Evolutionary conservation across 1,140 invertebrate genomes (phyloP).

Genomic region (Meloidogyne chitwoodi): DNA sequence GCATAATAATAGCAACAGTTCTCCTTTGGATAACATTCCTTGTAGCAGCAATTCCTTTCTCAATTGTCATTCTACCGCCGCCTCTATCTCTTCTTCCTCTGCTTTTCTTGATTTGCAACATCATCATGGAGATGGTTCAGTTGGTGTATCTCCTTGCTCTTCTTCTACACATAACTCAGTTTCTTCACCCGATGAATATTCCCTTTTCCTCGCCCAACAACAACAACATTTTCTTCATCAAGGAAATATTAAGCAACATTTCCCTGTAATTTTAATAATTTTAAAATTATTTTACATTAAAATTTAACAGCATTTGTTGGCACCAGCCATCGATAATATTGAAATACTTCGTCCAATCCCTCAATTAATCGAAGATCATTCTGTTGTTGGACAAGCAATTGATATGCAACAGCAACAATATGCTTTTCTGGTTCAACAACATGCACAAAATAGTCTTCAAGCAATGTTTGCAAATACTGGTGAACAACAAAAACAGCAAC

Average conservation of each 20-base stretch:
- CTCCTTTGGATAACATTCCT: not conserved
- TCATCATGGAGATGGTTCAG: constrained; percentile 9
- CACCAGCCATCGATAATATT: no score
- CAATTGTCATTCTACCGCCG: not conserved
- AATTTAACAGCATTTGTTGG: no score
- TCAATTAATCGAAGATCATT: not conserved
- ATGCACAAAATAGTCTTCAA: not conserved
- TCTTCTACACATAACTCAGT: constrained; percentile 17
- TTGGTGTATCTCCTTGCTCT: constrained; percentile 17
- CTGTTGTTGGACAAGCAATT: not conserved
- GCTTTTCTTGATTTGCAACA: not conserved
- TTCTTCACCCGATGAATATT: not conserved
- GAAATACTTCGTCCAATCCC: not conserved
- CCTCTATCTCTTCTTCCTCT: not conserved
- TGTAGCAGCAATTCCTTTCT: not conserved
- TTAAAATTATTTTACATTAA: no score
- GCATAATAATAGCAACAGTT: not conserved
- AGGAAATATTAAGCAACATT: not conserved
- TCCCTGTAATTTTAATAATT: not conserved
- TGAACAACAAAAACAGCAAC: not conserved
- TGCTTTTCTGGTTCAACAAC: not conserved
- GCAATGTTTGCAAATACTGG: no score
- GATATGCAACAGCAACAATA: not conserved
- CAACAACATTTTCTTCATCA: constrained; percentile 1
- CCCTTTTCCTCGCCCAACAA: not conserved